Base-by-base conservation (phyloP, 2,888 invertebrate species). In the Melanchra persicariae region DNA sequence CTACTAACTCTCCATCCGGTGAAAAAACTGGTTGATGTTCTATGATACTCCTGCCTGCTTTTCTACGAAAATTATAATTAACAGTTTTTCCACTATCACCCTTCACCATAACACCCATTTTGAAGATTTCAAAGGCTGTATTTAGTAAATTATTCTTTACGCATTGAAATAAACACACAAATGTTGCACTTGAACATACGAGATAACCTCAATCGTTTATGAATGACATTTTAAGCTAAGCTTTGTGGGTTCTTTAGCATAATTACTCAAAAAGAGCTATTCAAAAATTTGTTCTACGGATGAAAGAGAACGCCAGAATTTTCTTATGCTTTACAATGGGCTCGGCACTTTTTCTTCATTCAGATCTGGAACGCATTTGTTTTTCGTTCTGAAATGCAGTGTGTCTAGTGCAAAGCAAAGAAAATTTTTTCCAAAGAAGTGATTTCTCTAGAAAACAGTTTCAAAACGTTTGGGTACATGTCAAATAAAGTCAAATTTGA, bases 41-140 rank as follows among this genome's bases (percentile, higher is more conserved):
- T 74, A 96, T 94, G 62, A 96, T 93, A 92, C 93, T 96, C 83
- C 93, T 92, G 9, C 96, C 96, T 59, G 95, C 96, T 90, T 95
- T 96, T 87, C 95, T 91, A 65, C 86, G 89, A 83, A 95, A 92
- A 52, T 85, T 89, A 77, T 94, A 96, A 67, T 92, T 93, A 8
- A 77, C 70, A 9, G 30, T 81, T 65, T 88, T 81, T 15, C 64
- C 70, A 75, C 72, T 82, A 65, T 85, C 70, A 58, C 54, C 83
- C 57, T 83, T 78, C 58, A 76, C 85, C 85, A 90, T 88, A 4
- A 94, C 89, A 69, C 91, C 94, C 95, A 95, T 95, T 89, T 89
- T 91, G 10, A 62, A 58, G 19, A 34, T 62, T 72, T 64, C 40
- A n/a, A 43, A 4, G 30, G 1, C 19, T 55, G 61, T 64, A 64